Evolutionary conservation across 2,888 invertebrate genomes (phyloP), one percentile per base, ranked within the genome.

Genomic region (Nomada flava): DNA sequence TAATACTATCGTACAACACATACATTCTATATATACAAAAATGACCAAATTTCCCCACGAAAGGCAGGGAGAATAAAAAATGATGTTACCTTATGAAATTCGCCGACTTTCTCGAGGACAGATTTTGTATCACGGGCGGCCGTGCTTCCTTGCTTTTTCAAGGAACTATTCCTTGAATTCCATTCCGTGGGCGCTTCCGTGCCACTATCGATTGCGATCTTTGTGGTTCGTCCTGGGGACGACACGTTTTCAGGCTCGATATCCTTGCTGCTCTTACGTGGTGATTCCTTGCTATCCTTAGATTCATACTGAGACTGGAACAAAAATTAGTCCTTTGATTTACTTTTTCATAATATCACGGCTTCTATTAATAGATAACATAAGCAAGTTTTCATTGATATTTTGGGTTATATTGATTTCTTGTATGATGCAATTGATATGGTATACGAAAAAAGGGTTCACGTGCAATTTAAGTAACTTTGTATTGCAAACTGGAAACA

Each of bases 21-120:
- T 36, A 36, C 5, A 36, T 1, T 23, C 1, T 23, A 23, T 5
- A 36, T 7, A 7, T 36, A 36, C 36, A 36, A 36, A 36, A 7
- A 7, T 36, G 36, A 7, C 1, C 7, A 15, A 53, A 53, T 9
- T 53, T n/a, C 7, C 36, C 36, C 36, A 36, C 36, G 36, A 36
- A 13, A 13, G 47, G 2, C 47, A 47, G 15, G 47, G 13, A 47
- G 15, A 15, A 15, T 2, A 47, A 47, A 15, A 59, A 13, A 90
- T 47, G 36, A 20, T 53, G 26, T 77, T 74, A 86, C 86, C 86
- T 97, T 96, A 92, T 98, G 98, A 93, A 98, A 98, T 88, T 96
- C 95, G 52, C 97, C 96, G 88, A 98, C 96, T 93, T 97, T 97
- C 93, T 98, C 97, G 95, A 98, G 96, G 68, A 98, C 96, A 1